Base-by-base conservation (phyloP, 2,797 vertebrate genomes). In the Melanotaenia pygmaea region DNA sequence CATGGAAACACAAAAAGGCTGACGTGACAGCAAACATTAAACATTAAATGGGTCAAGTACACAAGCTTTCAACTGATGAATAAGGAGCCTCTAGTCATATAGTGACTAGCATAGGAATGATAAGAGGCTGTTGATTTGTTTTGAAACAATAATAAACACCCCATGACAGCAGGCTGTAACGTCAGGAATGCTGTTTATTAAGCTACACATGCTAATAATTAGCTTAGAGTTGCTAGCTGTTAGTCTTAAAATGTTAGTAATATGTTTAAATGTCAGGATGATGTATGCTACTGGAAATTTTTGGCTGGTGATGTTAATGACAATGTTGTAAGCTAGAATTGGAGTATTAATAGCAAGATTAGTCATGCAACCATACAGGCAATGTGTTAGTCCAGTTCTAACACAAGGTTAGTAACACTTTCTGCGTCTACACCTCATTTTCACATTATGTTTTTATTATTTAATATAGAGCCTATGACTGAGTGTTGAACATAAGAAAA, bases 321-420 rank as follows among this genome's bases (percentile, higher is more conserved):
- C 0, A 13, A 51, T 83, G 77, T 35, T 35, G 34, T 35, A 6
- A 35, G 34, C 34, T 6, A 35, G 34, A 0, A 35, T 37, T 37
- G 35, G 35, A 73, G 87, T 69, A 64, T 6, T 20, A 20, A 47
- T 3, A 40, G 38, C 12, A 14, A 16, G 38, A 3, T 40, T 40
- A 40, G 12, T 6, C 5, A 35, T 35, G 34, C 34, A 35, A 35
- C 34, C 9, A 35, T 35, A 35, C 34, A 35, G 34, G 34, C 9
- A 28, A 35, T 35, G 34, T 35, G 9, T 35, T 35, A 35, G 34
- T 9, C 34, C 34, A 35, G 34, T 35, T 9, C 34, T 8, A 34
- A 34, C 34, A 34, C 34, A 34, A 34, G 8, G 34, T 10, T 8
- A 10, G 37, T 34, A 34, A 34, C 34, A 34, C 34, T 34, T 34